These are phyloP conservation scores for Drosophila maculinotata DNA, from an alignment of 2,888 invertebrate species.

Conservation along the genomic window DNA sequence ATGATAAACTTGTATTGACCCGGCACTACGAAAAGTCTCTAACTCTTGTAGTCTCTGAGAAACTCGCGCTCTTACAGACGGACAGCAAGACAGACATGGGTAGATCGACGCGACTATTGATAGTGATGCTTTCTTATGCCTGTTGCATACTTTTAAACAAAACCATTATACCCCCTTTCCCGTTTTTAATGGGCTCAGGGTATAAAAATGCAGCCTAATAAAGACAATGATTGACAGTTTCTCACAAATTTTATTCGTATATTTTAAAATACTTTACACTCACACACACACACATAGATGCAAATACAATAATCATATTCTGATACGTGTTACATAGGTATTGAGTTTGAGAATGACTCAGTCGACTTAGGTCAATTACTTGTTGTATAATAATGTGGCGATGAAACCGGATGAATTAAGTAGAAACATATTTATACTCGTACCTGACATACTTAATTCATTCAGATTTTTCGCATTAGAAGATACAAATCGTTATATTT, in stretches of 20 bases:
- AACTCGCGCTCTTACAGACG: too few species aligned
- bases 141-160: too few species aligned
- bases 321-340: conserved; percentile 48
- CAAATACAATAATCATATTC: conserved; percentile 57
- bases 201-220: too few species aligned
- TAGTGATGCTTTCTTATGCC: too few species aligned
- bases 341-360: conserved; percentile 19
- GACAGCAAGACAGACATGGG: too few species aligned
- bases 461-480: not conserved
- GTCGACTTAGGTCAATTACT: conserved; percentile 17
- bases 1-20: too few species aligned
- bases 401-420: conserved; percentile 13
- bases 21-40: too few species aligned
- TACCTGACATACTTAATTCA: not conserved
- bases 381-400: conserved; percentile 14
- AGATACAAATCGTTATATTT: conserved; percentile 13
- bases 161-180: too few species aligned
- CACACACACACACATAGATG: conserved; percentile 71
- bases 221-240: conserved; percentile 14
- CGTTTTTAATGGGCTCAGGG: too few species aligned
- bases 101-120: too few species aligned
- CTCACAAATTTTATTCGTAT: conserved; percentile 54
- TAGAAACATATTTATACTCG: not conserved
- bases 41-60: too few species aligned
- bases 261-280: conserved; percentile 72